A percentile compares a stretch with the other conserved stretches of the same genome.
Conservation (phyloP, 2,888 invertebrate species). For the Drosophila austrosaltans region DNA sequence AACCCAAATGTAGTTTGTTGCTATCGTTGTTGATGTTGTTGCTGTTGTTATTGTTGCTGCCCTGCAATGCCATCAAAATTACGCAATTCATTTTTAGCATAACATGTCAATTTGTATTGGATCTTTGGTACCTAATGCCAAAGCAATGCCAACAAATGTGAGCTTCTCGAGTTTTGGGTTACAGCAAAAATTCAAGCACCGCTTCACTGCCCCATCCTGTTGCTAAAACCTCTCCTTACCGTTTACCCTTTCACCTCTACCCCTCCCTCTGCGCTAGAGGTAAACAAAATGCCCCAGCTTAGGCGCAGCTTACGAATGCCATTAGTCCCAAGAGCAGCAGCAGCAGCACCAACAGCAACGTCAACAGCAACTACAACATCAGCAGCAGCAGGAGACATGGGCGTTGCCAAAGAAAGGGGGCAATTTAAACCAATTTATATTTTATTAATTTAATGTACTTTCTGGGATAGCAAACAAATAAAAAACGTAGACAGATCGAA, state of each 20-base stretch:
- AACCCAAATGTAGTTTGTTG: constrained; percentile 41
- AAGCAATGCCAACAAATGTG: constrained; percentile 32
- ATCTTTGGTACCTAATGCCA: constrained; percentile 22
- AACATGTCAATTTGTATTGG: constrained; percentile 73
- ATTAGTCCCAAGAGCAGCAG: constrained; percentile 53
- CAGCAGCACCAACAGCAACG: neutral
- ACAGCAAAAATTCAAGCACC: constrained; percentile 8
- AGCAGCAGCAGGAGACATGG: neutral
- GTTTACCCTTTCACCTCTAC: neutral
- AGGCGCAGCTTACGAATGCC: constrained; percentile 69
- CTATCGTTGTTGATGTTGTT: constrained; percentile 16
- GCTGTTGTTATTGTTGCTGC: neutral
- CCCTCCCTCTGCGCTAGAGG: constrained; percentile 26
- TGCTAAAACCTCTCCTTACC: neutral
- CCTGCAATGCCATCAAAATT: constrained; percentile 56
- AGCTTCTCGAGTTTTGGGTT: constrained; percentile 41
- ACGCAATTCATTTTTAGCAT: constrained; percentile 74
- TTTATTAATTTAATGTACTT: too few relatives aligned
- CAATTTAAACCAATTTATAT: too few relatives aligned
- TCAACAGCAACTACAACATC: constrained; percentile 1
- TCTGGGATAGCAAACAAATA: too few relatives aligned
- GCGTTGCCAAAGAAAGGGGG: neutral
- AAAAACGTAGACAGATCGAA: too few relatives aligned
- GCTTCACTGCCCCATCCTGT: too few relatives aligned
- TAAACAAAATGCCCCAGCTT: constrained; percentile 69